Percentiles rank a stretch among this genome's conserved stretches.
Conservation (phyloP, 2,113 vertebrate species). For the Hippocampus abdominalis region DNA sequence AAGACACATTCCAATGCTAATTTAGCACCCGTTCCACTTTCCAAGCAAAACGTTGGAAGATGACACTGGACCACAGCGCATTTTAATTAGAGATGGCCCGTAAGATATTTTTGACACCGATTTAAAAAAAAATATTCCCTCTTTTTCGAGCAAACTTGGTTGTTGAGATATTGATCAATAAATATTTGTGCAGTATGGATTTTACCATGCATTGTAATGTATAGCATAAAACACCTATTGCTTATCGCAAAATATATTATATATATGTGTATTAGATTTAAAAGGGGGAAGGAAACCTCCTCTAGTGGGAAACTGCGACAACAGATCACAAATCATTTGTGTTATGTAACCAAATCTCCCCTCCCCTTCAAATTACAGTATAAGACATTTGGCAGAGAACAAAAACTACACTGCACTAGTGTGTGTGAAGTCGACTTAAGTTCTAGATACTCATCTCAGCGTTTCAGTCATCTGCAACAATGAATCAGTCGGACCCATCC, state of each 20-base stretch:
- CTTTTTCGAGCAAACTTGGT: too few relatives aligned
- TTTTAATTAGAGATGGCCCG: too few relatives aligned
- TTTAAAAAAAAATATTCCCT: too few relatives aligned
- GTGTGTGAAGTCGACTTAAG: neutral
- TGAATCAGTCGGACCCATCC: conserved; percentile 27
- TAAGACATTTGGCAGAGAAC: neutral
- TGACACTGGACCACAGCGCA: neutral
- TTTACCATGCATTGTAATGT: too few relatives aligned
- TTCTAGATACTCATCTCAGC: conserved; percentile 10
- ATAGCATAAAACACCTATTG: too few relatives aligned
- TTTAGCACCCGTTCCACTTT: neutral
- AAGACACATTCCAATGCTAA: neutral
- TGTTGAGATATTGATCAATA: too few relatives aligned
- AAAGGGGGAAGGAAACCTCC: neutral
- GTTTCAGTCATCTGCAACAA: conserved; percentile 20
- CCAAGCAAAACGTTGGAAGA: neutral
- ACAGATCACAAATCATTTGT: neutral
- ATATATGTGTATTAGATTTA: too few relatives aligned
- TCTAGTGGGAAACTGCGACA: neutral
- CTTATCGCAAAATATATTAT: too few relatives aligned
- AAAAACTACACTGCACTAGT: conserved; percentile 3
- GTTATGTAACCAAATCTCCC: neutral
- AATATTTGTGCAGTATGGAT: too few relatives aligned
- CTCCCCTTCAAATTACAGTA: neutral
- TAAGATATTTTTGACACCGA: neutral